phyloP scores from a whole-genome alignment of 2,113 vertebrate species.

The Felis catus region F.catus_Fca126_mat1.0 CM031413.1:144282501-144283000 shows the following conservation, averaged over 20 bases:
- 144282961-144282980: not conserved
- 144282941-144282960: not conserved
- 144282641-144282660: constrained; percentile 53
- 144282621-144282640: constrained; percentile 57
- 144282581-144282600: constrained; percentile 49
- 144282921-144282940: not conserved
- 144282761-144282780: not conserved
- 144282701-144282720: constrained; percentile 48
- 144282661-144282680: constrained; percentile 60
- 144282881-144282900: not conserved
- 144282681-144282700: constrained; percentile 48
- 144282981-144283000: not conserved
- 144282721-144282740: not conserved
- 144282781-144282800: not conserved
- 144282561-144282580: constrained; percentile 68
- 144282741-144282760: not conserved
- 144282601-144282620: constrained; percentile 60
- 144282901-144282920: not conserved
- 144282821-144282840: not conserved
- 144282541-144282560: constrained; percentile 27
- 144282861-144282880: not conserved
- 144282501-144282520: constrained; percentile 35
- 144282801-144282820: not conserved
- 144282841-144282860: not conserved
- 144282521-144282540: constrained; percentile 24